Evolutionary conservation across 1,140 invertebrate species (phyloP).

Genomic region (Parapsyche elsis): DNA sequence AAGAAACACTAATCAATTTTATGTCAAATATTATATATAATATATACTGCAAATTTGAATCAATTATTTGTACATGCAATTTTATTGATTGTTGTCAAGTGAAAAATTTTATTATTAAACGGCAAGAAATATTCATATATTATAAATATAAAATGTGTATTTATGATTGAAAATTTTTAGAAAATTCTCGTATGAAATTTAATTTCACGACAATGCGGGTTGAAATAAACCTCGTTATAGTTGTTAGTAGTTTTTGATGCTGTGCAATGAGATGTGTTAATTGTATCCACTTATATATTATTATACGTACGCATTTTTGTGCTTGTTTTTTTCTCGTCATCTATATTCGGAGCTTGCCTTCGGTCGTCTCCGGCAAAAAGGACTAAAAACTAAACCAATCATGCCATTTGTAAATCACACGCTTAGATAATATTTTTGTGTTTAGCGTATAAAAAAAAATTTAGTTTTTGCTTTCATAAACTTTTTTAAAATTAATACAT

Average conservation of each 20-base stretch:
- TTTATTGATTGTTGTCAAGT: slow-evolving; percentile 32
- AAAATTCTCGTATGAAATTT: neutral
- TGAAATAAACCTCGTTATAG: neutral
- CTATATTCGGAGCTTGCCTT: neutral
- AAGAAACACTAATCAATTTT: neutral
- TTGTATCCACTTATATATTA: too few species aligned
- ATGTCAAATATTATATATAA: neutral
- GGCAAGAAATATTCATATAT: slow-evolving; percentile 15
- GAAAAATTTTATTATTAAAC: slow-evolving; percentile 29
- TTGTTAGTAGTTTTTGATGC: neutral
- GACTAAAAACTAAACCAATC: too few species aligned
- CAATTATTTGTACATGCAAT: slow-evolving; percentile 27
- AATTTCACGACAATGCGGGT: neutral
- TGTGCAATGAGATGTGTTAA: neutral
- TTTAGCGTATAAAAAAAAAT: too few species aligned
- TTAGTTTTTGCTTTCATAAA: too few species aligned
- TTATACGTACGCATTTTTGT: too few species aligned
- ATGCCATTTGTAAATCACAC: too few species aligned
- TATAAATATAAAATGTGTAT: neutral
- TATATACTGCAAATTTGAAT: slow-evolving; percentile 3
- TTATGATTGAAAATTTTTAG: neutral
- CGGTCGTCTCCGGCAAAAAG: neutral
- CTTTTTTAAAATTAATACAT: too few species aligned
- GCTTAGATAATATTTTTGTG: too few species aligned
- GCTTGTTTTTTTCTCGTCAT: too few species aligned